Conservation (phyloP, 2,888 invertebrate species). For the Acheta domesticus region DNA sequence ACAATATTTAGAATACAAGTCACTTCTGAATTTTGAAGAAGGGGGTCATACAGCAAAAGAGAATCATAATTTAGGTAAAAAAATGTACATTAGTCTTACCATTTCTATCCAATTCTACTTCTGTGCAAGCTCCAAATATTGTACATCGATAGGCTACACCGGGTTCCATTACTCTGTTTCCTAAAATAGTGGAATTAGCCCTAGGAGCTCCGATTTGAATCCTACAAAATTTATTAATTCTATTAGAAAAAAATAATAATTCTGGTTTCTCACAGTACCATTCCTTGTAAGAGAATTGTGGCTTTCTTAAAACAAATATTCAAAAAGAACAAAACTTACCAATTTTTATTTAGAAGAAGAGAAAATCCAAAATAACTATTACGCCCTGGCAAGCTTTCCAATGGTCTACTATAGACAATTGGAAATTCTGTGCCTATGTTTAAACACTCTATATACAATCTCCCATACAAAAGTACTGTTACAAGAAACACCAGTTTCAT, state of each 20-base stretch:
- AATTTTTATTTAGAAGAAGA: background rate
- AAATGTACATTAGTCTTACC: background rate
- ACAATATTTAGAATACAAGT: too few species aligned
- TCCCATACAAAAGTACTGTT: background rate
- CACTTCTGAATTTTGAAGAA: too few species aligned
- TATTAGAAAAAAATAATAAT: background rate
- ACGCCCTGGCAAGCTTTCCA: background rate
- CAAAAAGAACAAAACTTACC: background rate
- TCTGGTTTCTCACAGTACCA: background rate
- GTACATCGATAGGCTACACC: background rate
- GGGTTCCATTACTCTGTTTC: background rate
- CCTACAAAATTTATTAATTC: background rate
- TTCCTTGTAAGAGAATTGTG: background rate
- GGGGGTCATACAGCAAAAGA: too few species aligned
- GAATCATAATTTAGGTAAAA: too few species aligned
- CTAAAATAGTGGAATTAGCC: background rate
- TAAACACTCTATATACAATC: background rate
- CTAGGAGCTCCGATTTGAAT: background rate
- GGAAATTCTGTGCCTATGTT: background rate
- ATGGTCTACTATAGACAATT: background rate
- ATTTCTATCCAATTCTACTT: background rate
- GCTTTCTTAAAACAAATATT: background rate
- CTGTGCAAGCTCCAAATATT: background rate
- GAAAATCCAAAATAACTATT: slow-evolving; percentile 8
- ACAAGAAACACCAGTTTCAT: background rate